Evolutionary conservation across 2,797 vertebrate genomes (phyloP).

Genomic region (Eulemur albifrons): DNA sequence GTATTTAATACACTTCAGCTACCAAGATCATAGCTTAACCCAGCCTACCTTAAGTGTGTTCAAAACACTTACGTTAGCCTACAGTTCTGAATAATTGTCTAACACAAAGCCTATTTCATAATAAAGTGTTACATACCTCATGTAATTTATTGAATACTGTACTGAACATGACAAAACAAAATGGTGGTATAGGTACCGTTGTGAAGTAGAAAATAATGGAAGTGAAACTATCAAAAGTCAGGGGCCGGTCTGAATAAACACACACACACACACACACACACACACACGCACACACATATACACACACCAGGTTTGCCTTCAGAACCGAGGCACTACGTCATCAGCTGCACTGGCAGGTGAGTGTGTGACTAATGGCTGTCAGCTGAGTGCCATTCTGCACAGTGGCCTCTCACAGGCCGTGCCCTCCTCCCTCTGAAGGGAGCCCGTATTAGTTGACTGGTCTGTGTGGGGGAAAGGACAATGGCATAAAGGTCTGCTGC

Average conservation of each 20-base stretch:
- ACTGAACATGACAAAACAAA: not conserved
- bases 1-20: not conserved
- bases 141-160: not conserved
- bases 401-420: accelerated
- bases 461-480: not conserved
- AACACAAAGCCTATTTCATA: not conserved
- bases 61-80: not conserved
- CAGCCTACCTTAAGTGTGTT: not conserved
- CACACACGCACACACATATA: not conserved
- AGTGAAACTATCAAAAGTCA: not conserved
- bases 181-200: not conserved
- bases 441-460: not conserved
- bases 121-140: not conserved
- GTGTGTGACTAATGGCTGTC: too few relatives aligned
- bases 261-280: too few relatives aligned
- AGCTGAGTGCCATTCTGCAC: accelerated
- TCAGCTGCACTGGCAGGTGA: not conserved
- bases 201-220: not conserved
- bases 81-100: not conserved
- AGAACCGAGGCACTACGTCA: not conserved
- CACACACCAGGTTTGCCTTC: not conserved
- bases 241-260: too few relatives aligned
- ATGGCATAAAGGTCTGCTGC: accelerated
- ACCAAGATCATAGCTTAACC: not conserved
- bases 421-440: not conserved